Evolutionary conservation across 2,888 invertebrate species (phyloP).

Genomic region (Hirudinaria manillensis): DNA sequence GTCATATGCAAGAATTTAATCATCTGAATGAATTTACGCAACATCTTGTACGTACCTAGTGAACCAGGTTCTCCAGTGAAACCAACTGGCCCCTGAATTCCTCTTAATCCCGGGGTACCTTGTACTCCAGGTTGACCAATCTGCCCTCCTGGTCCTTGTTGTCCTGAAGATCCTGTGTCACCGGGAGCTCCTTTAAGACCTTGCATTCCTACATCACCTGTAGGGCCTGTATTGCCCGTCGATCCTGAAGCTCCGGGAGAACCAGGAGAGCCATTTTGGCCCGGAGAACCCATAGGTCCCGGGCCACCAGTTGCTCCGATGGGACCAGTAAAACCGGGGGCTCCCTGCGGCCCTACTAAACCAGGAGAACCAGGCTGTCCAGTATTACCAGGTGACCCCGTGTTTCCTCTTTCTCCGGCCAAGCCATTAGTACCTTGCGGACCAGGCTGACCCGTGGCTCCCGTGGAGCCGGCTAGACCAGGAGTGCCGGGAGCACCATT

Average conservation of each 20-base stretch:
- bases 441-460: constrained; percentile 19
- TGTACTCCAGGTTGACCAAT: constrained; percentile 24
- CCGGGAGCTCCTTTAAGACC: constrained; percentile 11
- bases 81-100: constrained; percentile 11
- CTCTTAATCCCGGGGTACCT: constrained; percentile 20
- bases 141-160: constrained; percentile 31
- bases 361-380: constrained; percentile 32
- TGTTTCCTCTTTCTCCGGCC: constrained; percentile 2
- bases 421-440: constrained; percentile 35
- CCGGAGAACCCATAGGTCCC: constrained; percentile 41
- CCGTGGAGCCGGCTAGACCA: constrained; percentile 23
- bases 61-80: constrained; percentile 4
- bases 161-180: constrained; percentile 29
- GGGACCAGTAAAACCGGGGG: neutral
- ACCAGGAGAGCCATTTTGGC: constrained; percentile 37
- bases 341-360: constrained; percentile 25
- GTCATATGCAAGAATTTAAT: neutral
- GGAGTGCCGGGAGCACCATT: constrained; percentile 6
- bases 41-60: neutral
- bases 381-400: constrained; percentile 12
- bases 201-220: constrained; percentile 34
- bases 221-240: constrained; percentile 36
- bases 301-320: constrained; percentile 36
- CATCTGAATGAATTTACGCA: neutral
- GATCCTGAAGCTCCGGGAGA: constrained; percentile 39